Evolutionary conservation across 2,888 invertebrate species (phyloP).

Genomic region (Galeruca laticollis): DNA sequence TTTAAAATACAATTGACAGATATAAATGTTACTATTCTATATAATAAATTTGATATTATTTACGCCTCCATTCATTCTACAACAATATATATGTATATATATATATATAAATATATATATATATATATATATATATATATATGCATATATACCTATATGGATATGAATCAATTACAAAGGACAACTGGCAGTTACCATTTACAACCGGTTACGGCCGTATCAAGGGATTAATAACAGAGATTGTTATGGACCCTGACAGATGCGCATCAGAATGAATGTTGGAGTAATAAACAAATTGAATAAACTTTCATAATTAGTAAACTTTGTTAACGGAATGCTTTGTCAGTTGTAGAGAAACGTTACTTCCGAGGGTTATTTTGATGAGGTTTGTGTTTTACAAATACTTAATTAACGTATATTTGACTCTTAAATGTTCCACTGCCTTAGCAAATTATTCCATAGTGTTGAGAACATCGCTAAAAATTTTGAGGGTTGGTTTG

Average conservation of each 20-base stretch:
- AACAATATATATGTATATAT: too few relatives aligned
- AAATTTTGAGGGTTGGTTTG: not conserved
- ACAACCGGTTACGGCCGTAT: slow-evolving; percentile 18
- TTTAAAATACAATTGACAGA: too few relatives aligned
- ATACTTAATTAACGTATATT: slow-evolving; percentile 23
- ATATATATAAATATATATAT: too few relatives aligned
- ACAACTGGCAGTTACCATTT: slow-evolving; percentile 38
- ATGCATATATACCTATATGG: slow-evolving; percentile 4
- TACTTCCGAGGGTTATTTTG: slow-evolving; percentile 26
- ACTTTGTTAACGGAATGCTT: slow-evolving; percentile 35
- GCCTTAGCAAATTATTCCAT: slow-evolving; percentile 1
- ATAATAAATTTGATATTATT: too few relatives aligned
- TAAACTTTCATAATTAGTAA: slow-evolving; percentile 40
- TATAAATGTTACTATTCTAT: too few relatives aligned
- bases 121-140: too few relatives aligned
- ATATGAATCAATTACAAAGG: slow-evolving; percentile 38
- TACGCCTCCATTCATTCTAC: too few relatives aligned
- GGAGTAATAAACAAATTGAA: slow-evolving; percentile 45
- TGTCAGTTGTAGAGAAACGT: slow-evolving; percentile 28
- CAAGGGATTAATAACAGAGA: slow-evolving; percentile 42
- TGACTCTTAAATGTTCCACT: slow-evolving; percentile 10
- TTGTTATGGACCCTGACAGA: slow-evolving; percentile 42
- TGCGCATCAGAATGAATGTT: slow-evolving; percentile 37
- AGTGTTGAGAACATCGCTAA: not conserved
- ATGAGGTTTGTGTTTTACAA: slow-evolving; percentile 28